phyloP scores from a whole-genome alignment of 23 tunicate genomes.

The Pegea sp. region DNA sequence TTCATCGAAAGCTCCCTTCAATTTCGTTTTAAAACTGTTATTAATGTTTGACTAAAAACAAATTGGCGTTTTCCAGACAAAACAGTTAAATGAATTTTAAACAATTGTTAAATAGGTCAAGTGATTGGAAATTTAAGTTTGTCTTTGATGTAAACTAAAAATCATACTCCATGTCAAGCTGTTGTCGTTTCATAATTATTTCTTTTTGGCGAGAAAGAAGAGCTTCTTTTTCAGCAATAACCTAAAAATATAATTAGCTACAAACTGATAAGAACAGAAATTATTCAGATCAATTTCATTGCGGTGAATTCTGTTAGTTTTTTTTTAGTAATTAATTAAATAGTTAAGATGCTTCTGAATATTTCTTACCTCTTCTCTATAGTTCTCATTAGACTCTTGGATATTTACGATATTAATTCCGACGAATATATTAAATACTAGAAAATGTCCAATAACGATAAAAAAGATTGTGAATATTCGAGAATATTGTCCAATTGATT shows the following conservation, averaged over 20 bases:
- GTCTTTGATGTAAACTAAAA: too few relatives aligned
- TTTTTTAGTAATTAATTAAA: too few relatives aligned
- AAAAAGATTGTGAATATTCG: constrained; percentile 63
- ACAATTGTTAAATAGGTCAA: too few relatives aligned
- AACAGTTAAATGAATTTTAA: too few relatives aligned
- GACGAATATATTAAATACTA: constrained; percentile 70
- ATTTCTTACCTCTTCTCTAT: constrained; percentile 48
- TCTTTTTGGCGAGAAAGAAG: constrained; percentile 55
- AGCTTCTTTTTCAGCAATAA: constrained; percentile 84
- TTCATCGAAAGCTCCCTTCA: too few relatives aligned
- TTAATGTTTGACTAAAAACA: too few relatives aligned
- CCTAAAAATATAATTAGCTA: constrained; percentile 9
- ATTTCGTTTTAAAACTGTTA: too few relatives aligned
- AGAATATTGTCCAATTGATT: constrained; percentile 29
- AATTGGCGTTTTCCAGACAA: too few relatives aligned
- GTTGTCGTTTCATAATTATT: constrained; percentile 46
- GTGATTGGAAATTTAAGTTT: too few relatives aligned
- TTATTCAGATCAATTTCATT: too few relatives aligned
- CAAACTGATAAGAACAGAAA: background rate
- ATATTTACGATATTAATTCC: constrained; percentile 79
- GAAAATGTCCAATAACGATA: constrained; percentile 66
- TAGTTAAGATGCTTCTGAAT: too few relatives aligned
- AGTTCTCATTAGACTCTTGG: constrained; percentile 83
- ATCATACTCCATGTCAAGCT: constrained; percentile 60
- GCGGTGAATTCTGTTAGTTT: too few relatives aligned